A percentile compares a stretch with the other conserved stretches of the same genome.
These are phyloP conservation scores for Amphipoea lucens DNA, from an alignment of 2,888 invertebrate species.

Conservation along the genomic window DNA sequence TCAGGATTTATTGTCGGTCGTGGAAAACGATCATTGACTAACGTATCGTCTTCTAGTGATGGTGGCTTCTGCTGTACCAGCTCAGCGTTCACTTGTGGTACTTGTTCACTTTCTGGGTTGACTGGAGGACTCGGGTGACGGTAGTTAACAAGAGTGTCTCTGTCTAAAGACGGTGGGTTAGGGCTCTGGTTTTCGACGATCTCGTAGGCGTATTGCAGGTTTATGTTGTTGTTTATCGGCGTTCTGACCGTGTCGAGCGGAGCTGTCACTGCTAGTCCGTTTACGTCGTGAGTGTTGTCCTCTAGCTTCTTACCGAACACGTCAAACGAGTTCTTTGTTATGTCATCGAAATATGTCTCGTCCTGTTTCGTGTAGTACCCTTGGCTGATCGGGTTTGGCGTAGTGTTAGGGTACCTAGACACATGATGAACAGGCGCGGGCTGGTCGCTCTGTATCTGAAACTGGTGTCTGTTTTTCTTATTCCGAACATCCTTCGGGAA, in stretches of 20 bases:
- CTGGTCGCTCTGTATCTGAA: conserved; percentile 81
- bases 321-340: conserved; percentile 93
- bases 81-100: conserved; percentile 79
- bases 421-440: conserved; percentile 78
- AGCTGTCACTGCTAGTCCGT: conserved; percentile 86
- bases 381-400: conserved; percentile 90
- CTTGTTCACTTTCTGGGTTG: conserved; percentile 92
- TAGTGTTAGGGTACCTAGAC: conserved; percentile 84
- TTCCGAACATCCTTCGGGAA: conserved; percentile 77
- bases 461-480: conserved; percentile 81
- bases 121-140: conserved; percentile 92
- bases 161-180: conserved; percentile 89
- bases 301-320: conserved; percentile 93
- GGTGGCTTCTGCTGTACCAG: conserved; percentile 82
- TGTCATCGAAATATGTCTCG: conserved; percentile 92
- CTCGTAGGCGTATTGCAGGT: conserved; percentile 89
- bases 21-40: conserved; percentile 93
- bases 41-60: conserved; percentile 91
- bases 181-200: conserved; percentile 80
- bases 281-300: conserved; percentile 86
- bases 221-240: conserved; percentile 89
- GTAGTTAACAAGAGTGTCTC: conserved; percentile 93
- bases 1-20: conserved; percentile 93
- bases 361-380: conserved; percentile 93
- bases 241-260: conserved; percentile 86